These are phyloP conservation scores for Monarcha castaneiventris DNA, from an alignment of 2,113 vertebrate species.

Conservation along the genomic window DNA sequence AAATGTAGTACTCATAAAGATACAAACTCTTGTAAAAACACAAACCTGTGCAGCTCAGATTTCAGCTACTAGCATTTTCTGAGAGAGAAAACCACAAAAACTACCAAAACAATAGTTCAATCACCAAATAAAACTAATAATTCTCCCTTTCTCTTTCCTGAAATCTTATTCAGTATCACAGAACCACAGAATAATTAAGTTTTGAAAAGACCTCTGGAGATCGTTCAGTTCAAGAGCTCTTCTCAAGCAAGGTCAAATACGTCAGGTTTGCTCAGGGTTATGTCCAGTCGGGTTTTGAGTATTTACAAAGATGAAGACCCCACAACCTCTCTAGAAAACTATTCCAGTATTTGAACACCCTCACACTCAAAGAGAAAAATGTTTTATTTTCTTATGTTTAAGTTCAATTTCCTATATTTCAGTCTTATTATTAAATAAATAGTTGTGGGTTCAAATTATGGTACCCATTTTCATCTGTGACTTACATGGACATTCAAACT, in stretches of 20 bases:
- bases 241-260: background rate
- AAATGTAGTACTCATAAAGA: background rate
- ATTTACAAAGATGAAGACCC: background rate
- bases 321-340: background rate
- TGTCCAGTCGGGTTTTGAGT: fast-evolving
- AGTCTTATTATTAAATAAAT: background rate
- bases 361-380: background rate
- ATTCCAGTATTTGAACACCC: background rate
- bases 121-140: background rate
- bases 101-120: background rate
- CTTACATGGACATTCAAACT: background rate
- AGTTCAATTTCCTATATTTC: background rate
- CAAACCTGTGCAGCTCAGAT: background rate
- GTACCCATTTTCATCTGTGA: background rate
- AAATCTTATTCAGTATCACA: background rate
- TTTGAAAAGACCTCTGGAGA: background rate
- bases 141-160: background rate
- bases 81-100: background rate
- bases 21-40: background rate
- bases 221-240: background rate
- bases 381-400: background rate
- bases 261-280: background rate
- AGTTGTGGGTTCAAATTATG: background rate
- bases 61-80: background rate
- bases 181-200: background rate